phyloP scores from a whole-genome alignment of 2,113 vertebrate species.

The Madoqua kirkii region DNA sequence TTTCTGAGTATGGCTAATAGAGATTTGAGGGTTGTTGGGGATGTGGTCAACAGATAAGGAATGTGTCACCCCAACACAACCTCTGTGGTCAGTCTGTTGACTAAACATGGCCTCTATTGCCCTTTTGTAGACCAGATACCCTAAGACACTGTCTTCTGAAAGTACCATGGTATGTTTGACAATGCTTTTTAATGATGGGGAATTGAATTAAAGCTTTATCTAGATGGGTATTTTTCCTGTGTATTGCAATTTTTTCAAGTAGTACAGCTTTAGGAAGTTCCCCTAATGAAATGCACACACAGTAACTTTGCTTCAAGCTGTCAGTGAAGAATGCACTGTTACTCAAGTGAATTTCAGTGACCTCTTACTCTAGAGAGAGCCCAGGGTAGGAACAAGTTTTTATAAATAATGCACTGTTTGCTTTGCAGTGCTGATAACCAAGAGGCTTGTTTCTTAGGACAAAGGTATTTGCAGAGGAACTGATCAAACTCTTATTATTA shows the following conservation, averaged over 20 bases:
- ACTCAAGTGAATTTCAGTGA: slow-evolving; percentile 42
- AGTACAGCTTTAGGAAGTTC: not conserved
- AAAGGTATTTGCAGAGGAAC: slow-evolving; percentile 46
- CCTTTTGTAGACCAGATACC: not conserved
- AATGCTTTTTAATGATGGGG: slow-evolving; percentile 6
- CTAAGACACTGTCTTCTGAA: not conserved
- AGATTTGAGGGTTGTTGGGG: not conserved
- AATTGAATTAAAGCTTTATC: not conserved
- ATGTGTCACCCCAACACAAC: not conserved
- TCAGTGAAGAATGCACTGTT: not conserved
- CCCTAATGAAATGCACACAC: not conserved
- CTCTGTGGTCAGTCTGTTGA: not conserved
- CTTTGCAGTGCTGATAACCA: slow-evolving; percentile 31
- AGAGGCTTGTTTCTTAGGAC: slow-evolving; percentile 43
- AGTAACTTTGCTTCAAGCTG: not conserved
- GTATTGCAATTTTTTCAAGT: not conserved
- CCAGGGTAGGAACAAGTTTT: not conserved
- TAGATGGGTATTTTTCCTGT: not conserved
- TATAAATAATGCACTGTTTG: slow-evolving; percentile 58
- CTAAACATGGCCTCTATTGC: not conserved
- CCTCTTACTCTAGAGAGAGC: not conserved
- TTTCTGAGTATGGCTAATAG: not conserved
- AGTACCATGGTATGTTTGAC: not conserved
- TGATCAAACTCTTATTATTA: slow-evolving; percentile 60
- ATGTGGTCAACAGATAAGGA: not conserved